Evolutionary conservation across 1,140 invertebrate species (phyloP).

Genomic region (Uloborus diversus): DNA sequence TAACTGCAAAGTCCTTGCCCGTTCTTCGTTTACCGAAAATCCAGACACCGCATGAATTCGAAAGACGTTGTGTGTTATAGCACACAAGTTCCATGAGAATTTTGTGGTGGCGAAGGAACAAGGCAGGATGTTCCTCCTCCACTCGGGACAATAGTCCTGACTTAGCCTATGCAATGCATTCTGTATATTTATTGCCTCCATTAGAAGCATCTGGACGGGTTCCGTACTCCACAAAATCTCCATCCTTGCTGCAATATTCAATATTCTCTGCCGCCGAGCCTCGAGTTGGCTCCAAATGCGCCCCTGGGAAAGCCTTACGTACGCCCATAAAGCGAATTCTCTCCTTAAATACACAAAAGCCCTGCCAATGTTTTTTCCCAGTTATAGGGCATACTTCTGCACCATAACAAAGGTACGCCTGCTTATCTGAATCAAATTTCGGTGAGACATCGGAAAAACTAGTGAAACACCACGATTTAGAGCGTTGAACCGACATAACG

Average conservation of each 20-base stretch:
- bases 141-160: not conserved
- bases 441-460: too few relatives aligned
- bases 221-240: not conserved
- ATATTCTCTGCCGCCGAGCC: not conserved
- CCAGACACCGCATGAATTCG: not conserved
- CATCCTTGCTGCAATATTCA: conserved; percentile 7
- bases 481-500: too few relatives aligned
- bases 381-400: too few relatives aligned
- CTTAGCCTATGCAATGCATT: not conserved
- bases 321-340: too few relatives aligned
- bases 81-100: not conserved
- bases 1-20: conserved; percentile 16
- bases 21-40: not conserved
- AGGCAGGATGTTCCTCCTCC: not conserved
- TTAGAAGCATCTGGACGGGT: not conserved
- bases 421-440: too few relatives aligned
- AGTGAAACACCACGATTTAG: too few relatives aligned
- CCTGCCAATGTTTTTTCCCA: too few relatives aligned
- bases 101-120: conserved; percentile 12
- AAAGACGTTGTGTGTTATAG: not conserved
- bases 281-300: too few relatives aligned
- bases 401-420: too few relatives aligned
- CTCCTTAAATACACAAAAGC: too few relatives aligned
- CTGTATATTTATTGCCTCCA: not conserved
- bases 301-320: too few relatives aligned